These are phyloP conservation scores for Sciurus vulgaris DNA, from an alignment of 2,797 vertebrate genomes.

Conservation along the genomic window DNA sequence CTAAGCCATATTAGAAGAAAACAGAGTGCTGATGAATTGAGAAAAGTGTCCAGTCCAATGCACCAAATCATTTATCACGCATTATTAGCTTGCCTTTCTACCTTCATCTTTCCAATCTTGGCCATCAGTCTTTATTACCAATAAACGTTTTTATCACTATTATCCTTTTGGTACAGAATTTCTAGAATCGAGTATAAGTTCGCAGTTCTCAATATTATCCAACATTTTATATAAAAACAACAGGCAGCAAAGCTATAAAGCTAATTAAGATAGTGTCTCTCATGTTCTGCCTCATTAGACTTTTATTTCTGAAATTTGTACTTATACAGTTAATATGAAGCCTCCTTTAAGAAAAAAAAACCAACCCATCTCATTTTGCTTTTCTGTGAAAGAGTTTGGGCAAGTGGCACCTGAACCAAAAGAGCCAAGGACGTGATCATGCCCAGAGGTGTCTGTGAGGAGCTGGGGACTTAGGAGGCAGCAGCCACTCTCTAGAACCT, in stretches of 20 bases:
- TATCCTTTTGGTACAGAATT: background rate
- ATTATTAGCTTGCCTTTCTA: slow-evolving; percentile 14
- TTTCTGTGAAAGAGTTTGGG: background rate
- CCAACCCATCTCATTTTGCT: background rate
- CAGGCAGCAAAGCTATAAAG: background rate
- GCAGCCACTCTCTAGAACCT: background rate
- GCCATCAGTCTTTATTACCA: slow-evolving; percentile 1
- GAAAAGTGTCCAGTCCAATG: background rate
- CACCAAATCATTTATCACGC: background rate
- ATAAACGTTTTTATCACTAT: slow-evolving; percentile 27
- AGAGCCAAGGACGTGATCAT: background rate
- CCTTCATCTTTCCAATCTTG: slow-evolving; percentile 51
- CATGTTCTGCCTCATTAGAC: background rate
- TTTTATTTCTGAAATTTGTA: background rate
- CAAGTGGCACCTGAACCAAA: background rate
- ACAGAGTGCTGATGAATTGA: background rate
- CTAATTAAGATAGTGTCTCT: background rate
- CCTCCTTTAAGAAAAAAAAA: background rate
- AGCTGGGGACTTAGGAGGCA: background rate
- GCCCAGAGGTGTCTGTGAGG: background rate
- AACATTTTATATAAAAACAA: background rate
- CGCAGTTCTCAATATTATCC: background rate
- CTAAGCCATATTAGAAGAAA: slow-evolving; percentile 4
- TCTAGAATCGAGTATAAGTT: background rate
- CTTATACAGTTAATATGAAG: background rate